Conservation (phyloP, 2,888 invertebrate species). For the Ornithoptera alexandrae region DNA sequence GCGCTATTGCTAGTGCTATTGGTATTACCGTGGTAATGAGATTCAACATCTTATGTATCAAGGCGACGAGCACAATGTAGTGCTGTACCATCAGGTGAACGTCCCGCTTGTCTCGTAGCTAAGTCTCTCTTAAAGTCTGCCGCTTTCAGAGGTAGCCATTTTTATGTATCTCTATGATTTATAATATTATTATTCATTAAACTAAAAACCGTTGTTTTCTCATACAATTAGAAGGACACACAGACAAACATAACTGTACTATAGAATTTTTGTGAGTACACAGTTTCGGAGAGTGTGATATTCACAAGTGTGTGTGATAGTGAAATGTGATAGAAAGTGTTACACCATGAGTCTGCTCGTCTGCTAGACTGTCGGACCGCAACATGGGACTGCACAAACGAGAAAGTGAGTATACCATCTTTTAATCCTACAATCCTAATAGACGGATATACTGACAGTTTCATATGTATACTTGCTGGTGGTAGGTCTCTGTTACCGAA, state of each 20-base stretch:
- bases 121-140: background rate
- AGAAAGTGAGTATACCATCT: conserved; percentile 58
- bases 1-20: no score
- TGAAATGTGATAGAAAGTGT: conserved; percentile 54
- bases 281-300: conserved; percentile 8
- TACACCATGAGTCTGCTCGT: conserved; percentile 41
- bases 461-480: no score
- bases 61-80: no score
- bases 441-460: no score
- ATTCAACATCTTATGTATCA: no score
- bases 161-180: background rate
- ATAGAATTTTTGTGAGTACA: conserved; percentile 14
- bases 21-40: no score
- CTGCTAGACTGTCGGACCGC: conserved; percentile 38
- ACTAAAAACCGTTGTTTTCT: background rate
- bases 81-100: no score
- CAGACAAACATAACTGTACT: conserved; percentile 7
- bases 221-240: background rate
- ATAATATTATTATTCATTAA: background rate
- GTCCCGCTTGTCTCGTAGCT: no score
- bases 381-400: conserved; percentile 70
- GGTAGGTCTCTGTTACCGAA: no score
- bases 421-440: no score
- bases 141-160: background rate
- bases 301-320: conserved; percentile 46